A percentile compares a stretch with the other conserved stretches of the same genome.
Conservation (phyloP, 2,797 vertebrate species). For the Phoeniculus purpureus region DNA sequence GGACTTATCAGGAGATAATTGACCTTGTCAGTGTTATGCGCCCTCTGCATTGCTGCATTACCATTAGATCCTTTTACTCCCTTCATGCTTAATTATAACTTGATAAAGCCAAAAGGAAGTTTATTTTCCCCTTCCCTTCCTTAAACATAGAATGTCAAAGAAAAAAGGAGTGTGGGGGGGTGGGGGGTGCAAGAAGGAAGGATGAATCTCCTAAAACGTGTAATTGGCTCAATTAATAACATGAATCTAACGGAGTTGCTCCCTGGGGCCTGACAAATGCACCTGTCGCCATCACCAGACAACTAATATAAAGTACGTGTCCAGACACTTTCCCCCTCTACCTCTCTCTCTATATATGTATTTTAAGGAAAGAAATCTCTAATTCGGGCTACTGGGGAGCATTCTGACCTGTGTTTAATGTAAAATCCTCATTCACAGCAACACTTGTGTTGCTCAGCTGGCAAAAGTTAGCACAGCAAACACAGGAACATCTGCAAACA, state of each 20-base stretch:
- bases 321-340: neutral
- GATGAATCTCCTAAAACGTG: slow-evolving; percentile 31
- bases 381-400: neutral
- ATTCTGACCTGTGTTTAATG: neutral
- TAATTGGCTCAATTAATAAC: slow-evolving; percentile 74
- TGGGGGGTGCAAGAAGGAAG: neutral
- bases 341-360: neutral
- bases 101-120: slow-evolving; percentile 24
- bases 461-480: neutral
- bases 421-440: neutral
- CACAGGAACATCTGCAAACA: neutral
- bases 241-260: slow-evolving; percentile 19
- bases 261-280: slow-evolving; percentile 63
- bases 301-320: slow-evolving; percentile 19
- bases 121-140: neutral
- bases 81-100: slow-evolving; percentile 66
- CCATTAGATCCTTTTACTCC: slow-evolving; percentile 22
- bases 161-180: neutral
- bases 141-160: slow-evolving; percentile 18
- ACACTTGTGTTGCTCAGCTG: neutral
- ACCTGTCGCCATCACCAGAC: slow-evolving; percentile 54
- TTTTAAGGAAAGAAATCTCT: slow-evolving; percentile 34
- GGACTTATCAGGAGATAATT: slow-evolving; percentile 71
- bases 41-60: slow-evolving; percentile 15
- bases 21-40: slow-evolving; percentile 57